Conservation (phyloP, 30 jellyfish, hydroid and myxozoan genomes). For the Chironex yamaguchii region DNA sequence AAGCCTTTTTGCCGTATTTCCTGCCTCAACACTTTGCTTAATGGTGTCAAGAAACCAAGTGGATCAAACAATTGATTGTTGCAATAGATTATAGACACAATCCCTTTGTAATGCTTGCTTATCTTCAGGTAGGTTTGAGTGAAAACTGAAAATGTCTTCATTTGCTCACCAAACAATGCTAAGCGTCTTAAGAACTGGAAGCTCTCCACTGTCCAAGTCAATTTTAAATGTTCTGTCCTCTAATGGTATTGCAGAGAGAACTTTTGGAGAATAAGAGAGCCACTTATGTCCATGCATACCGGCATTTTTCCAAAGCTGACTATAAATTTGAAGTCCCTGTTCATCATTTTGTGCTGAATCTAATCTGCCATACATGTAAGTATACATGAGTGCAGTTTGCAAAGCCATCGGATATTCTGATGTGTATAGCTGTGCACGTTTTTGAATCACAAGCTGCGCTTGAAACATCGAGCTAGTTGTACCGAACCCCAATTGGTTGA, state of each 20-base stretch:
- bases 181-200: conserved; percentile 45
- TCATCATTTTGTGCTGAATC: conserved; percentile 59
- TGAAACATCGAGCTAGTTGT: conserved; percentile 39
- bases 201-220: conserved; percentile 44
- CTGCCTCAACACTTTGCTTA: conserved; percentile 6
- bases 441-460: conserved; percentile 67
- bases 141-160: conserved; percentile 7
- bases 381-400: conserved; percentile 61
- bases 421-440: conserved; percentile 31
- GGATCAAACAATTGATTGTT: conserved; percentile 59
- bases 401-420: conserved; percentile 63
- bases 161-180: conserved; percentile 39
- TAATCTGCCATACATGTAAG: conserved; percentile 77
- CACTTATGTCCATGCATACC: conserved; percentile 82
- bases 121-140: conserved; percentile 14
- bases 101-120: conserved; percentile 36
- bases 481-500: conserved; percentile 70
- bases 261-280: conserved; percentile 63
- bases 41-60: conserved; percentile 59
- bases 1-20: conserved; percentile 32
- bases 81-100: conserved; percentile 31
- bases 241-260: conserved; percentile 47
- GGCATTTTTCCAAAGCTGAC: conserved; percentile 59
- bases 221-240: conserved; percentile 60
- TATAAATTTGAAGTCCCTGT: conserved; percentile 23